These are phyloP conservation scores for Tetraodon nigroviridis DNA, from an alignment of 2,113 vertebrate genomes.

Conservation along the genomic window DNA sequence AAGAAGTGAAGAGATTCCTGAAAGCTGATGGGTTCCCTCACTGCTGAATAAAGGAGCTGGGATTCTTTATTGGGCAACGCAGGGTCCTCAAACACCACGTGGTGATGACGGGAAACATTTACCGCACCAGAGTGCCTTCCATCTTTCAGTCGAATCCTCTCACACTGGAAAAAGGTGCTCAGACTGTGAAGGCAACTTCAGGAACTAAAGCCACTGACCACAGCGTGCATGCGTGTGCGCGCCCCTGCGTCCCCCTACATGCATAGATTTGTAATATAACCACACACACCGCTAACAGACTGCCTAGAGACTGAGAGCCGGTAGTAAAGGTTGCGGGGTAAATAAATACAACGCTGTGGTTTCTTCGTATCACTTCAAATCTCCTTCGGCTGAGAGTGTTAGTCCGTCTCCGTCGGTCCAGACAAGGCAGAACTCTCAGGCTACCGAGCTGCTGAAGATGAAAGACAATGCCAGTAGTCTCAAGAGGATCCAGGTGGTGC, in stretches of 20 bases:
- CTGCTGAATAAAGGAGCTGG: slow-evolving; percentile 1
- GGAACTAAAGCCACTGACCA: too few relatives aligned
- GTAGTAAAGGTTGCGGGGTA: too few relatives aligned
- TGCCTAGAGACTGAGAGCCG: too few relatives aligned
- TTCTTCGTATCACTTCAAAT: too few relatives aligned
- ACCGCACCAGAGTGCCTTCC: slow-evolving; percentile 4
- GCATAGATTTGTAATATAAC: too few relatives aligned
- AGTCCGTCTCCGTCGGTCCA: neutral
- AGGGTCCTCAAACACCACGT: neutral
- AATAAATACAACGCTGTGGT: too few relatives aligned
- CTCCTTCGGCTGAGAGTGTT: neutral
- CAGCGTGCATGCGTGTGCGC: too few relatives aligned
- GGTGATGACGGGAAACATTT: neutral
- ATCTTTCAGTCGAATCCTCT: slow-evolving; percentile 2
- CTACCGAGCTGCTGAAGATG: neutral
- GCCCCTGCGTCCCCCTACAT: too few relatives aligned
- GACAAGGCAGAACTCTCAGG: neutral
- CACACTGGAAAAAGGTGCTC: slow-evolving; percentile 12
- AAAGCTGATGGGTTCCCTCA: neutral
- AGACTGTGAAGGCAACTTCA: too few relatives aligned
- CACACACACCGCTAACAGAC: too few relatives aligned
- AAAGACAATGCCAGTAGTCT: neutral
- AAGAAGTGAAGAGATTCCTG: slow-evolving; percentile 77
- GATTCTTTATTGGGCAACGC: neutral
- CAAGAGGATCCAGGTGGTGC: neutral